phyloP scores from a whole-genome alignment of 1,140 invertebrate genomes.

The Proales similis region DNA sequence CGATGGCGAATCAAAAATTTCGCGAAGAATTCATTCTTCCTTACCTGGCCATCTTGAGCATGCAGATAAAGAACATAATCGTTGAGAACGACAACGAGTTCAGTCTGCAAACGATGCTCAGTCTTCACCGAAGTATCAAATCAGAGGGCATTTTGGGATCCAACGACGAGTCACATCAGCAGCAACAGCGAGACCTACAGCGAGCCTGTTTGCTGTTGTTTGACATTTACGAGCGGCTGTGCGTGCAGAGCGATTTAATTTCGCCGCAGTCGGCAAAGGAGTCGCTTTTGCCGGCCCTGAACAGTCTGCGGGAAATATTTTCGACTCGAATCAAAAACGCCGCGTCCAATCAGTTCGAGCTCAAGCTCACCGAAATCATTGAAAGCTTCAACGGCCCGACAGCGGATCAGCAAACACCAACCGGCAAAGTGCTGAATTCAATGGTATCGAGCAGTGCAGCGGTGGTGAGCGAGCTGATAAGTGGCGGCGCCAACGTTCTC shows the following conservation, averaged over 20 bases:
- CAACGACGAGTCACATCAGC: not conserved
- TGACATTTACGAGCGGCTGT: constrained; percentile 28
- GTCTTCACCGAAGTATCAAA: constrained; percentile 6
- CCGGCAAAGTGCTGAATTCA: constrained; percentile 7
- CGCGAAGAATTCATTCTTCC: constrained; percentile 49
- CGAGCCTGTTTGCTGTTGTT: constrained; percentile 26
- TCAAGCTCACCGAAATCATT: constrained; percentile 9
- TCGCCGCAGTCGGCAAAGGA: constrained; percentile 18
- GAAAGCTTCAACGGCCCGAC: too few relatives aligned
- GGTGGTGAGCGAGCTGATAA: constrained; percentile 5
- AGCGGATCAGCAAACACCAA: constrained; percentile 16
- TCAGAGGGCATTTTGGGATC: constrained; percentile 8
- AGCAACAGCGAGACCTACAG: constrained; percentile 25
- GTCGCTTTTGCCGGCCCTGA: constrained; percentile 20
- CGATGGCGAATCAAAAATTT: constrained; percentile 54
- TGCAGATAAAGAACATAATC: constrained; percentile 30
- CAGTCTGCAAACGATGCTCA: constrained; percentile 3
- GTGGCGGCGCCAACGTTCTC: not conserved
- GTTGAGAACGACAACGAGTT: constrained; percentile 33
- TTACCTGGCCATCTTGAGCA: constrained; percentile 28
- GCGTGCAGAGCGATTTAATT: constrained; percentile 4
- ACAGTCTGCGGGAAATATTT: constrained; percentile 20
- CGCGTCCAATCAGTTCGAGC: not conserved
- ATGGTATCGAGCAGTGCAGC: constrained; percentile 23
- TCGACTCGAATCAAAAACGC: constrained; percentile 1